Evolutionary conservation across 2,113 vertebrate species (phyloP).

Genomic region (Myocastor coypus): DNA sequence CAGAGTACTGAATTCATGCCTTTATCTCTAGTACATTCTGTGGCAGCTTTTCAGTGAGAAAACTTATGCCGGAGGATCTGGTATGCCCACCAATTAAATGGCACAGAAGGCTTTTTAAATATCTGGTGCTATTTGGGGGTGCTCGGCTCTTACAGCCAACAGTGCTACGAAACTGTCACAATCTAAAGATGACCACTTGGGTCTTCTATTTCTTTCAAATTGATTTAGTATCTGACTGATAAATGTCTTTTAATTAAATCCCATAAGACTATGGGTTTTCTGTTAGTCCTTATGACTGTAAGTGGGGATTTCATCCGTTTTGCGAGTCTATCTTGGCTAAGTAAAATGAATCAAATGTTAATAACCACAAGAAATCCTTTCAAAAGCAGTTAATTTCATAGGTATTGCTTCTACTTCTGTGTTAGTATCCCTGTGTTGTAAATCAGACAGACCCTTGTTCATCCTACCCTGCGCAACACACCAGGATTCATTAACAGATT

Average conservation of each 20-base stretch:
- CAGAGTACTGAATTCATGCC: neutral
- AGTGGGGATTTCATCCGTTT: slow-evolving; percentile 10
- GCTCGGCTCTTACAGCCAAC: neutral
- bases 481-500: slow-evolving; percentile 66
- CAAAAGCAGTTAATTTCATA: neutral
- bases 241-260: slow-evolving; percentile 69
- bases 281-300: neutral
- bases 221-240: slow-evolving; percentile 51
- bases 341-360: slow-evolving; percentile 60
- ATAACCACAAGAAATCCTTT: slow-evolving; percentile 17
- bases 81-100: neutral
- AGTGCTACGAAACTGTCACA: neutral
- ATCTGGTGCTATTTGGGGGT: neutral
- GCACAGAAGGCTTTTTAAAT: slow-evolving; percentile 36
- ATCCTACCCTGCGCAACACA: slow-evolving; percentile 30
- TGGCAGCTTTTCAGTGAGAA: neutral
- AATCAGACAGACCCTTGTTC: neutral
- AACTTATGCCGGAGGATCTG: neutral
- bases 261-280: neutral
- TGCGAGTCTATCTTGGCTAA: slow-evolving; percentile 25
- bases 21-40: neutral
- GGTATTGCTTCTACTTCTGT: slow-evolving; percentile 39
- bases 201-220: slow-evolving; percentile 61
- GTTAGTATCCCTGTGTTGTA: slow-evolving; percentile 19
- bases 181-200: slow-evolving; percentile 60